Percentiles rank a stretch among this genome's conserved stretches.
phyloP scores from a whole-genome alignment of 2,888 invertebrate species.

The Hypselothyrea guttata region DNA sequence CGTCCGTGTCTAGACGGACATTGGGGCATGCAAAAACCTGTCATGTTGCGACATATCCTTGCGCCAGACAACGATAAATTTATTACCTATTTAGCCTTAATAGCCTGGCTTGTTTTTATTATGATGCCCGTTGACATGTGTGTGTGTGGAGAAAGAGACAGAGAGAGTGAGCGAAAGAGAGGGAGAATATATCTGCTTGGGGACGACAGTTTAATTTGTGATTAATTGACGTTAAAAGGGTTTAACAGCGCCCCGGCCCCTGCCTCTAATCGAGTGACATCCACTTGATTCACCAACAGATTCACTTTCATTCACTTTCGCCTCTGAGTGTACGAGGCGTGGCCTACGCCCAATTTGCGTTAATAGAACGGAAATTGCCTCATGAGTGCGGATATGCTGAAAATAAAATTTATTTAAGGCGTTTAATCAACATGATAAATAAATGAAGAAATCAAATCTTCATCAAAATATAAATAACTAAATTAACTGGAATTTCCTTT shows the following conservation, averaged over 20 bases:
- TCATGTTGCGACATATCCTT: slow-evolving; percentile 59
- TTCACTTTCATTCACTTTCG: slow-evolving; percentile 67
- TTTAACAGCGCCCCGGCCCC: slow-evolving; percentile 53
- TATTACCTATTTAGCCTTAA: slow-evolving; percentile 76
- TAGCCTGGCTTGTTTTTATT: slow-evolving; percentile 75
- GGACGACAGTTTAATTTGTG: slow-evolving; percentile 73
- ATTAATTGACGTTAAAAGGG: slow-evolving; percentile 78
- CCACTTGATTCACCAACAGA: slow-evolving; percentile 48
- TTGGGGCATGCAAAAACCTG: slow-evolving; percentile 42
- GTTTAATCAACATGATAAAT: slow-evolving; percentile 38
- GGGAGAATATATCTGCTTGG: slow-evolving; percentile 20
- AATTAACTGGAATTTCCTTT: no score
- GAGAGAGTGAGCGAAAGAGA: neutral
- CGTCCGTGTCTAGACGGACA: slow-evolving; percentile 44
- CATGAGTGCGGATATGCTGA: slow-evolving; percentile 62
- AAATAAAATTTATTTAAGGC: slow-evolving; percentile 56
- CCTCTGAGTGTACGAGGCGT: slow-evolving; percentile 7
- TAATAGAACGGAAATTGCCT: slow-evolving; percentile 69
- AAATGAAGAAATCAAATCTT: neutral
- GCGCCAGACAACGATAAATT: slow-evolving; percentile 67
- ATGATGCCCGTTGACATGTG: slow-evolving; percentile 52
- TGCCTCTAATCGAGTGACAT: slow-evolving; percentile 34
- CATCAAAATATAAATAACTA: neutral
- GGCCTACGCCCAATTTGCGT: slow-evolving; percentile 58
- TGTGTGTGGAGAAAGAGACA: slow-evolving; percentile 3